Conservation (phyloP, 2,113 vertebrate genomes). For the Nanorana parkeri region DNA sequence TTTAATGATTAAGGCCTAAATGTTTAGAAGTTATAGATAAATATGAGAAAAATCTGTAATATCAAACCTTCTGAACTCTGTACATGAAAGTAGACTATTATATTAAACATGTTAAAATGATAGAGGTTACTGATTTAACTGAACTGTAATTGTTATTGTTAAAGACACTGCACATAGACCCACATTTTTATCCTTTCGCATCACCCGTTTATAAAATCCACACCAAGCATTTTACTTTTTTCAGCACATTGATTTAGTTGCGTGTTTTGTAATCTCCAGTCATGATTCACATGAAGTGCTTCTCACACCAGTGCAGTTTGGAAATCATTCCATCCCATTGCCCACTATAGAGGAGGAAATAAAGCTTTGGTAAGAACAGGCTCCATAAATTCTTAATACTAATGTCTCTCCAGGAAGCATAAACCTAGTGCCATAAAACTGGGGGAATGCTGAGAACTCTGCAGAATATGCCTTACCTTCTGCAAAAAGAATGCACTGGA, state of each 20-base stretch:
- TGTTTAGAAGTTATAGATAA: too few species aligned
- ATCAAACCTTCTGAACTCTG: too few species aligned
- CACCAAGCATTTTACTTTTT: neutral
- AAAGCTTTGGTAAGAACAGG: constrained; percentile 25
- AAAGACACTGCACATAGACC: neutral
- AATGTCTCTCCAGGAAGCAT: constrained; percentile 43
- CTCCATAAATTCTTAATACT: constrained; percentile 41
- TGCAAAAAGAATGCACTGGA: constrained; percentile 14
- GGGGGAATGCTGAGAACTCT: constrained; percentile 23
- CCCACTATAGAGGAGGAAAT: constrained; percentile 11
- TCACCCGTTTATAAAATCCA: neutral
- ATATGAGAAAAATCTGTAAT: too few species aligned
- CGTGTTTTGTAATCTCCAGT: constrained; percentile 8
- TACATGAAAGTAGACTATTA: too few species aligned
- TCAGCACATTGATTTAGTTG: constrained; percentile 10
- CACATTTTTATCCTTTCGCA: neutral
- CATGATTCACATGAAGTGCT: constrained; percentile 7
- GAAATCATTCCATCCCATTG: constrained; percentile 18
- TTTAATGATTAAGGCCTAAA: too few species aligned
- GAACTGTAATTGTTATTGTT: neutral
- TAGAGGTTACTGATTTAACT: too few species aligned
- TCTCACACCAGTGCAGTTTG: constrained; percentile 16
- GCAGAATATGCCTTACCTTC: constrained; percentile 2
- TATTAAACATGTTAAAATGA: too few species aligned
- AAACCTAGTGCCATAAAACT: constrained; percentile 34